phyloP scores from a whole-genome alignment of 2,113 vertebrate species.

The Ceyx margarethae region DNA sequence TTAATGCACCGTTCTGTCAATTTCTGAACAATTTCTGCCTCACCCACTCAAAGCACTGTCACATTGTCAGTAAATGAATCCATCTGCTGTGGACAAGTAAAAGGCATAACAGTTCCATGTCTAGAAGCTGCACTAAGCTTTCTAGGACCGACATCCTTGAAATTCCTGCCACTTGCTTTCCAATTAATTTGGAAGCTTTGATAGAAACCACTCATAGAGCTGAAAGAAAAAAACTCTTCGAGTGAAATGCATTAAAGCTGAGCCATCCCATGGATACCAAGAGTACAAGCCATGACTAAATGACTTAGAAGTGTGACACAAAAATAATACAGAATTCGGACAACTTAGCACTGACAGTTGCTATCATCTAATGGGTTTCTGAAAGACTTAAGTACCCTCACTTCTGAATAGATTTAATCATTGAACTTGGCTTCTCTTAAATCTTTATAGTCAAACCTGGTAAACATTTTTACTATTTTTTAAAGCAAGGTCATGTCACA shows the following conservation, averaged over 20 bases:
- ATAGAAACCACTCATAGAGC: neutral
- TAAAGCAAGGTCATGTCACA: neutral
- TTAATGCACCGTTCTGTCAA: neutral
- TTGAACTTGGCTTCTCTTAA: neutral
- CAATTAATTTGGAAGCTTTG: neutral
- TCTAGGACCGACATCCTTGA: neutral
- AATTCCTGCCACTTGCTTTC: neutral
- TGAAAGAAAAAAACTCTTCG: neutral
- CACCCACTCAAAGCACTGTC: neutral
- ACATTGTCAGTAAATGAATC: neutral
- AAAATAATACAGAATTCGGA: neutral
- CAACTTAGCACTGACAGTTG: neutral
- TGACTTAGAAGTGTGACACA: neutral
- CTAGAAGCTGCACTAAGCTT: neutral
- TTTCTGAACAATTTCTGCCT: neutral
- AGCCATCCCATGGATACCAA: neutral
- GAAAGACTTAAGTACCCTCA: neutral
- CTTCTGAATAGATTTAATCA: neutral
- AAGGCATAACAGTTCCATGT: neutral
- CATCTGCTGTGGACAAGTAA: neutral
- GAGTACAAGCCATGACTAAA: neutral
- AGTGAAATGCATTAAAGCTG: neutral
- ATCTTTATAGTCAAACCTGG: neutral
- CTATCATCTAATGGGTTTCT: neutral
- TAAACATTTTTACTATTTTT: neutral